phyloP scores from a whole-genome alignment of 2,888 invertebrate species.

The Andrena bicolor region DNA sequence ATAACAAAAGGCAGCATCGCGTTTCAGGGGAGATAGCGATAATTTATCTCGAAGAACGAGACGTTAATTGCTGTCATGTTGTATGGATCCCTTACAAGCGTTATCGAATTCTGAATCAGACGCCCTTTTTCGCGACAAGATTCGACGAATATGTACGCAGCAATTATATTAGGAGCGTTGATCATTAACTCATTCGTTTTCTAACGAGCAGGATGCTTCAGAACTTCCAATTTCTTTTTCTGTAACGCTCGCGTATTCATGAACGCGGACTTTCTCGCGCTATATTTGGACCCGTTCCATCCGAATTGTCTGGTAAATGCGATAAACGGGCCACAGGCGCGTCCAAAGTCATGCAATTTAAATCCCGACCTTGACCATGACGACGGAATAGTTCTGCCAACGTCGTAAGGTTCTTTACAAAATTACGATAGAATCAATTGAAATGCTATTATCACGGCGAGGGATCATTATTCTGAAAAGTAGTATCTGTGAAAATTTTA shows the following conservation, averaged over 20 bases:
- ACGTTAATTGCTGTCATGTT: background rate
- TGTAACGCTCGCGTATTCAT: background rate
- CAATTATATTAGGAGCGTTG: no score
- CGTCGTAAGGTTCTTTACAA: background rate
- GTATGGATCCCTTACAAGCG: background rate
- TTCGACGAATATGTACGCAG: no score
- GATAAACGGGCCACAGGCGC: background rate
- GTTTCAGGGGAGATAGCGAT: background rate
- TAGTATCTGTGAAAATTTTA: background rate
- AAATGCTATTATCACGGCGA: background rate
- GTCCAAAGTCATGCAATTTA: conserved; percentile 24
- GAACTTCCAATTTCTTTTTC: background rate
- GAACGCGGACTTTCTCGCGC: background rate
- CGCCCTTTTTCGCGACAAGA: no score
- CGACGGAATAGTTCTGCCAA: background rate
- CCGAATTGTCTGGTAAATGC: background rate
- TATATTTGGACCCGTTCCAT: background rate
- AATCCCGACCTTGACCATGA: conserved; percentile 17
- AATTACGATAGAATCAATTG: background rate
- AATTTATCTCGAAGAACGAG: background rate
- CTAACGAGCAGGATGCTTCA: background rate
- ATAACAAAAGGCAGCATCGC: background rate
- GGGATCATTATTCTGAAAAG: background rate
- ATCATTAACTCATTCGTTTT: no score
- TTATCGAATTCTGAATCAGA: no score